Evolutionary conservation across 2,797 vertebrate species (phyloP), one percentile per base, ranked within the genome.

Genomic region (Micromesistius poutassou): DNA sequence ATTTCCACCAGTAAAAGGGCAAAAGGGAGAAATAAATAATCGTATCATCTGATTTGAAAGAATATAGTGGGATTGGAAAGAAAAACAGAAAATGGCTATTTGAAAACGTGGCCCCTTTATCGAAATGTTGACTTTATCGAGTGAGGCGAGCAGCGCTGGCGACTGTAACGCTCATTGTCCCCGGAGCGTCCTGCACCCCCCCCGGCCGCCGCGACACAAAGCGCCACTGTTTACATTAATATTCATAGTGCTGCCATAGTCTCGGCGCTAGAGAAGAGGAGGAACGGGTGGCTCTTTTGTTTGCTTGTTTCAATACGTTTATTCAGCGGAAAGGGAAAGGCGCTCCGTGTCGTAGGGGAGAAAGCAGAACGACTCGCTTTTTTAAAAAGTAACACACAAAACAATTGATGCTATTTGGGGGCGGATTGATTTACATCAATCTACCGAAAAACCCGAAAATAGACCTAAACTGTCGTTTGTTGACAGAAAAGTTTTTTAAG

Each of bases 261-360:
- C 93, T 91, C 88, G 88, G 93, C 85, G 91, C 91, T 89, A 78
- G 88, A 91, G 91, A 93, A 91, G 93, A 94, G 92, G 93, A 94
- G 94, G 94, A 94, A 95, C 94, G 94, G 94, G 94, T 95, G 94
- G 93, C 94, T 94, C 94, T 95, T 95, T 95, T 95, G 94, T 95
- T 94, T 92, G 91, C 84, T 87, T 84, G 78, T 90, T 91, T 95
- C 94, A 95, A 94, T 95, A 94, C 94, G 91, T 94, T 95, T 95
- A 95, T 95, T 95, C 94, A 95, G 94, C 89, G 40, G 38, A 40
- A 40, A 40, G 13, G 87, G 8, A 62, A 62, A n/a, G 62, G 25
- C 62, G 62, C 62, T 66, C 62, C 62, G 22, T 28, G 62, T 66
- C 62, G 62, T 25, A 16, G 55, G n/a, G 4, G 62, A 4, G 22